phyloP scores from a whole-genome alignment of 2,888 invertebrate species.

The Aphidius colemani region DNA sequence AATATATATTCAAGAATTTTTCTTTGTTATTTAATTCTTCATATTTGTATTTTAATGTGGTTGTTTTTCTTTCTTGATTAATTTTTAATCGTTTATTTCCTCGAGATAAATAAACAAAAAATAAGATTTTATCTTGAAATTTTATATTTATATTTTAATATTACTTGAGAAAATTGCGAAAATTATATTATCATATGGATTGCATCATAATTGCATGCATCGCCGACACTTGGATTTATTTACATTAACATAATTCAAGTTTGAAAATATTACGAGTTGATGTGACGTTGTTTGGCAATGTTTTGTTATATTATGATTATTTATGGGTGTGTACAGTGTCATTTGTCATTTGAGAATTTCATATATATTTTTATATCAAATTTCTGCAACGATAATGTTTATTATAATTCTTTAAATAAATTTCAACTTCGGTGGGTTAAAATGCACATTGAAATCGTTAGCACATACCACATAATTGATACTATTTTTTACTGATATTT shows the following conservation, averaged over 20 bases:
- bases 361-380: constrained; percentile 10
- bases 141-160: not conserved
- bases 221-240: not conserved
- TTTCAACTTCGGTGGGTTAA: too few species aligned
- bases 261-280: not conserved
- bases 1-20: not conserved
- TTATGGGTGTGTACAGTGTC: constrained; percentile 18
- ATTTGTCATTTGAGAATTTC: constrained; percentile 12
- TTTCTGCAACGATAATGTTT: not conserved
- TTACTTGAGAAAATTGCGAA: not conserved
- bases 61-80: not conserved
- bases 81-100: constrained; percentile 5
- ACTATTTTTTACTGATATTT: too few species aligned
- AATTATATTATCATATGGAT: constrained; percentile 27
- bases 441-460: not conserved
- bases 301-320: constrained; percentile 28
- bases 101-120: not conserved
- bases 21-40: too few species aligned
- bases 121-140: not conserved
- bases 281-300: constrained; percentile 31
- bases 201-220: constrained; percentile 26
- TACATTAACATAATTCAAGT: too few species aligned
- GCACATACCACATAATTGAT: too few species aligned
- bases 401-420: not conserved
- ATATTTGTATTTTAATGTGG: too few species aligned